phyloP scores from a whole-genome alignment of 2,888 invertebrate genomes.

The Cremastinae sp. region DNA sequence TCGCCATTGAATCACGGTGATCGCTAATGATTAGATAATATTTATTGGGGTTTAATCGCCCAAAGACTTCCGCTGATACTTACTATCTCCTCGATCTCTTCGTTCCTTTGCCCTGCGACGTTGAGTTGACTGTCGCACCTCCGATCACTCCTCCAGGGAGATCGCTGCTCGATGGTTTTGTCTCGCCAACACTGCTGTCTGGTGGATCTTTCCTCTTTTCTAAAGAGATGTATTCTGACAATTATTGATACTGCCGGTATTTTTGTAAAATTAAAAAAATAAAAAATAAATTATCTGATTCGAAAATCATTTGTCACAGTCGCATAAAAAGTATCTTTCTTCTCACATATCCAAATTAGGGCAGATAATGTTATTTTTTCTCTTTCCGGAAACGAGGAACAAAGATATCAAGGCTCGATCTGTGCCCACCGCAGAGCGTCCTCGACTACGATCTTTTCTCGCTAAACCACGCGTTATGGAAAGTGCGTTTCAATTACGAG shows the following conservation, averaged over 20 bases:
- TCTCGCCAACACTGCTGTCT: conserved; percentile 84
- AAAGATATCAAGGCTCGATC: conserved; percentile 2
- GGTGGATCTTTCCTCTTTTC: conserved; percentile 93
- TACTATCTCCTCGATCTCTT: conserved; percentile 90
- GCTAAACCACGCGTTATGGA: conserved; percentile 58
- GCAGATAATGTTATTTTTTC: conserved; percentile 11
- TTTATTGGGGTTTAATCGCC: conserved; percentile 23
- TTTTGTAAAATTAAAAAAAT: background rate
- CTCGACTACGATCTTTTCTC: conserved; percentile 40
- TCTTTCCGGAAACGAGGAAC: background rate
- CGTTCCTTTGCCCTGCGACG: conserved; percentile 82
- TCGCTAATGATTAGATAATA: conserved; percentile 53
- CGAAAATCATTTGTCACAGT: background rate
- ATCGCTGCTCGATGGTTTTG: conserved; percentile 83
- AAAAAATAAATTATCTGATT: background rate
- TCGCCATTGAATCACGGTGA: conserved; percentile 55
- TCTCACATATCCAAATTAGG: too few species aligned
- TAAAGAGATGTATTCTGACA: conserved; percentile 81
- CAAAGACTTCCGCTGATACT: conserved; percentile 80
- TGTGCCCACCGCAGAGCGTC: conserved; percentile 32
- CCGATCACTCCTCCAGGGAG: conserved; percentile 81
- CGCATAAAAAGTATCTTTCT: too few species aligned
- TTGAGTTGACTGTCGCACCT: conserved; percentile 83
- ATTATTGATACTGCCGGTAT: conserved; percentile 71
- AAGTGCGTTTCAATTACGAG: conserved; percentile 67